Conservation (phyloP, 37 sponge, comb jelly and placozoan species). For the Lycopodina hypogea region DNA sequence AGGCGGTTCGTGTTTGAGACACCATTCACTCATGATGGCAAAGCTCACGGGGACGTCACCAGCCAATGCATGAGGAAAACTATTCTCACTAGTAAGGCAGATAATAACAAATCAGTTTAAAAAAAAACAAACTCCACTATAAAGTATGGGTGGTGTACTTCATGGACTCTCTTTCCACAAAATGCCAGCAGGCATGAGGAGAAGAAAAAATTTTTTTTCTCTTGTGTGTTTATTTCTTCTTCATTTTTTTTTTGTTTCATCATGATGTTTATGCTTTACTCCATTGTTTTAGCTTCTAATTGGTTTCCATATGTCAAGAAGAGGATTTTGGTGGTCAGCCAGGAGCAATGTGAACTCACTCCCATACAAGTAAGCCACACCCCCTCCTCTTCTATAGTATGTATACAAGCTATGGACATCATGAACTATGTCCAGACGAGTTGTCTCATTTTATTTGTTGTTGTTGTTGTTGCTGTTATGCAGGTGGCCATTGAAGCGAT, state of each 20-base stretch:
- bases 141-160: neutral
- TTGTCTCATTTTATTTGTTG: neutral
- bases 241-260: too few relatives aligned
- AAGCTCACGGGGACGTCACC: conserved; percentile 53
- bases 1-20: conserved; percentile 81
- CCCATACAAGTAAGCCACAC: conserved; percentile 79
- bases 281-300: conserved; percentile 52
- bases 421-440: neutral
- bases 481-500: conserved; percentile 91
- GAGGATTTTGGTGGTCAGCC: conserved; percentile 68
- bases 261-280: neutral
- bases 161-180: neutral
- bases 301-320: conserved; percentile 93
- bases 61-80: conserved; percentile 86
- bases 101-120: neutral
- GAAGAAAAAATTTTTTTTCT: too few relatives aligned
- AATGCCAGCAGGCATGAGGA: too few relatives aligned
- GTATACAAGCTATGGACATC: neutral
- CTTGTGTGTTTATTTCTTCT: too few relatives aligned
- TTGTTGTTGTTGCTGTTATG: too few relatives aligned
- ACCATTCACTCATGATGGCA: conserved; percentile 83
- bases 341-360: conserved; percentile 67
- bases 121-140: neutral
- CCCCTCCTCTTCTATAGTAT: too few relatives aligned
- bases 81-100: conserved; percentile 78